Evolutionary conservation across 2,113 vertebrate genomes (phyloP), one percentile per base, ranked within the genome.

Genomic region (Aix galericulata): DNA sequence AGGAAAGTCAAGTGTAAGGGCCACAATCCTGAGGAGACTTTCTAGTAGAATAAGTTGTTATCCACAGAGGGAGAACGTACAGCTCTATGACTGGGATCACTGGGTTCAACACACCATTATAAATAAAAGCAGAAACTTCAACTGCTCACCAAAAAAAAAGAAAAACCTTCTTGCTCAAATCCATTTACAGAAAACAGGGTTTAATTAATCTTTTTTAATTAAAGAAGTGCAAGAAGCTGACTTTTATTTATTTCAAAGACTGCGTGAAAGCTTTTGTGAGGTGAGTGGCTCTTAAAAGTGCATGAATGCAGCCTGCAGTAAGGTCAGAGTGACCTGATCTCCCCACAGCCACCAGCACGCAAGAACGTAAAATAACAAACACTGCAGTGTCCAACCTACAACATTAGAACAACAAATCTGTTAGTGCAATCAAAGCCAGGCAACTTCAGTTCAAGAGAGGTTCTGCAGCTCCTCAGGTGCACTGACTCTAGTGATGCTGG

Each of bases 1-100:
- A 21, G 11, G 18, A 73, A 73, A 73, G 44, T 40, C 44, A n/a
- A 3, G 0, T 21, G 4, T 87, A 78, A 60, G 0, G 0, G 5
- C 14, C 46, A 18, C 58, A 68, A 87, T 22, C 32, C 38, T 40
- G 31, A 44, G 26, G 18, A 82, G 20, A 50, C 34, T 77, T 87
- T 48, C 44, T 40, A 80, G 8, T 11, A 63, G 17, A 85, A 56
- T 14, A 29, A 34, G 2, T 31, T 29, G 29, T 69, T 23, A 42
- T 32, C 38, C 46, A 27, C 56, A 84, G 26, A 75, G 6, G 12
- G 12, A 78, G 11, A 73, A 4, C 27, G 7, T 32, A 42, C 14
- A 46, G 9, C 13, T 74, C 20, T 27, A 53, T 12, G 17, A 62
- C 36, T 34, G 53, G 52, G 12, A 80, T 34, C 12, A 56, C 36